phyloP scores from a whole-genome alignment of 2,888 invertebrate genomes.

The Ommatoiulus sabulosus region DNA sequence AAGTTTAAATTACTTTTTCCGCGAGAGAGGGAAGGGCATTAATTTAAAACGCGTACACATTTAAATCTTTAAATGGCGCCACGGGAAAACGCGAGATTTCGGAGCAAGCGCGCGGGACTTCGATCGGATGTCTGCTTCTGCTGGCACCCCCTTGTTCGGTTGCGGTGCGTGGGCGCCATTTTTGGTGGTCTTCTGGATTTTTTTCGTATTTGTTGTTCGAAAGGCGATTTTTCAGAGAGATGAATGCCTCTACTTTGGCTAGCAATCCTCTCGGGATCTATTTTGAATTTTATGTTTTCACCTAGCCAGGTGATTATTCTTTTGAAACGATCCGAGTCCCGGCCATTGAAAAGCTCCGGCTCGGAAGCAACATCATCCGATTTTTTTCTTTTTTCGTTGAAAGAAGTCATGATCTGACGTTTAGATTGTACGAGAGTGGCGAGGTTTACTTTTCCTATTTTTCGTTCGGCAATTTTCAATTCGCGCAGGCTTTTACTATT shows the following conservation, averaged over 20 bases:
- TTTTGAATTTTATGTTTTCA: slow-evolving; percentile 48
- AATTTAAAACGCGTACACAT: slow-evolving; percentile 38
- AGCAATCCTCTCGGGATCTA: slow-evolving; percentile 3
- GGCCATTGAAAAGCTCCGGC: background rate
- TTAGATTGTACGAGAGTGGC: background rate
- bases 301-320: slow-evolving; percentile 39
- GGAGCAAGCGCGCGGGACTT: too few relatives aligned
- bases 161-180: slow-evolving; percentile 31
- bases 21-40: slow-evolving; percentile 15
- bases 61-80: slow-evolving; percentile 38
- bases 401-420: slow-evolving; percentile 1
- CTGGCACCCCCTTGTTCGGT: background rate
- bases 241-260: slow-evolving; percentile 32
- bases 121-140: too few relatives aligned
- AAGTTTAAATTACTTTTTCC: slow-evolving; percentile 45
- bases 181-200: background rate
- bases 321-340: background rate
- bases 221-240: background rate
- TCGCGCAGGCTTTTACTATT: slow-evolving; percentile 11
- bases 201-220: background rate
- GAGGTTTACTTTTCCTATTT: background rate
- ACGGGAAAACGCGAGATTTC: background rate
- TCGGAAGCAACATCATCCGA: background rate
- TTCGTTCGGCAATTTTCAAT: background rate
- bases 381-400: background rate